Base-by-base conservation (phyloP, 2,797 vertebrate species). In the Gymnocypris eckloni region DNA sequence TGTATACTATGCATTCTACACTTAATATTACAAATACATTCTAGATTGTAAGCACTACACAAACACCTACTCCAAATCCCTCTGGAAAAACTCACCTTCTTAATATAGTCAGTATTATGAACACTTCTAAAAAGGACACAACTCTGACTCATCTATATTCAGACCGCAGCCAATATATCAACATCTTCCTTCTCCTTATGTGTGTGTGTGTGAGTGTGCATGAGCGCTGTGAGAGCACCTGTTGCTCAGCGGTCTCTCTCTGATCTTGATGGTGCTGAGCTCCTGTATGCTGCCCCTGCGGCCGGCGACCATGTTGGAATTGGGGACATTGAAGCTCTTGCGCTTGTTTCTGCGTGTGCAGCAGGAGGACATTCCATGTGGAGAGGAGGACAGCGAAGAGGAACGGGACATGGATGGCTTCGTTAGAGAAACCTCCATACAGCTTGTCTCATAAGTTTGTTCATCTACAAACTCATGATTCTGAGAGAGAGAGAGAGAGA, bases 401-500 rank as follows among this genome's bases (percentile, higher is more conserved):
- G 97, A 96, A 79, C 94, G 94, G 39, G 97, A 97, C 28, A 94
- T 91, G 50, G 95, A 91, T 50, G 95, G 95, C 25, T 98, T 98
- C 86, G 96, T 93, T 6, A 95, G 94, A 0, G 95, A 93, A 5
- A 97, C 94, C 90, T 98, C 97, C 94, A 95, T 96, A 83, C 95
- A 97, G 93, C 94, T 96, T 10, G 95, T 90, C 89, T 98, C 96
- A 0, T 94, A 97, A 9, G 94, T 92, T 92, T 98, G 97, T 90
- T 98, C 98, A 41, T 98, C 97, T 91, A 98, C 96, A 91, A 99
- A 98, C 90, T 98, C 96, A 0, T 98, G 97, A 91, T 97, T 99
- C 98, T 98, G 90, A 90, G n/a, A 67, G 69, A 88, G 82, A 87
- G 41, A 59, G 33, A 33, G 33, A 33, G 33, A 33, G 33, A 33